phyloP scores from a whole-genome alignment of 2,113 vertebrate genomes.

The Pedetes capensis region DNA sequence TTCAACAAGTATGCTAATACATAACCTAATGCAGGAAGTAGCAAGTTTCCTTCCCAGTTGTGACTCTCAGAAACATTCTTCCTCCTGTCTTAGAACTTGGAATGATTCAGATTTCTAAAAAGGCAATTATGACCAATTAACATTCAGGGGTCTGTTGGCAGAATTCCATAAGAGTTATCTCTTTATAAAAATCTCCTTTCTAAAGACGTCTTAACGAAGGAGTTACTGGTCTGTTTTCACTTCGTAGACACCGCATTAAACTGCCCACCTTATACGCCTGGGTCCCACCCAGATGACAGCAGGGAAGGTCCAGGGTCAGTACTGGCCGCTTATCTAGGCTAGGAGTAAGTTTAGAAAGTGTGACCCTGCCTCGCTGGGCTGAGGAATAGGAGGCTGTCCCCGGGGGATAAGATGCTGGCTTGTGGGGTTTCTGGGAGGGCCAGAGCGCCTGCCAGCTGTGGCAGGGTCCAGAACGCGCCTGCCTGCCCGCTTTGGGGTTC shows the following conservation, averaged over 20 bases:
- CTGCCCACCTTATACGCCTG: background rate
- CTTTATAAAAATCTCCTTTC: background rate
- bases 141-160: background rate
- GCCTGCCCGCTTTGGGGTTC: background rate
- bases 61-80: background rate
- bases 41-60: background rate
- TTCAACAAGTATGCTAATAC: conserved; percentile 54
- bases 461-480: background rate
- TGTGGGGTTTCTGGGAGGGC: background rate
- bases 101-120: background rate
- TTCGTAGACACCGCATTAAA: conserved; percentile 49
- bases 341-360: background rate
- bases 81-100: background rate
- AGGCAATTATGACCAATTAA: conserved; percentile 42
- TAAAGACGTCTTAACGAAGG: background rate
- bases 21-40: conserved; percentile 40
- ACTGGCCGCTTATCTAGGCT: background rate
- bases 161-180: background rate
- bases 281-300: background rate
- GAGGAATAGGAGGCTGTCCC: no score
- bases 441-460: background rate
- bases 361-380: no score
- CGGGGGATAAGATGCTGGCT: background rate
- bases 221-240: conserved; percentile 6
- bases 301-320: background rate